These are phyloP conservation scores for Anableps anableps DNA, from an alignment of 2,797 vertebrate species.

Conservation along the genomic window DNA sequence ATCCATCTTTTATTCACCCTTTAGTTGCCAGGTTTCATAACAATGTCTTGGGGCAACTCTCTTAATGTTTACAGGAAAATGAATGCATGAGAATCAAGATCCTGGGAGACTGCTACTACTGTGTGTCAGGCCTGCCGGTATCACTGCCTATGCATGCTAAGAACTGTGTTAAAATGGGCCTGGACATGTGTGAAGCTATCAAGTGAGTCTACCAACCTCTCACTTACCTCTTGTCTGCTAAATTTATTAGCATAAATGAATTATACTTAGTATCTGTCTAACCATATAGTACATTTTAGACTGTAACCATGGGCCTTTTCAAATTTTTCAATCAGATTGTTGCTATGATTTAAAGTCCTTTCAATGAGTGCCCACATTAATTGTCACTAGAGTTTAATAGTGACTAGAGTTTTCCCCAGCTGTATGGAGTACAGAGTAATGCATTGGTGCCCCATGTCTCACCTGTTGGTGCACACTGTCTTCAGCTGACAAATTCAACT, in stretches of 20 bases:
- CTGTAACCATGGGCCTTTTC: neutral
- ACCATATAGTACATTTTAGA: neutral
- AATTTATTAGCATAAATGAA: neutral
- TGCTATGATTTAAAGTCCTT: neutral
- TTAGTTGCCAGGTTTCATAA: slow-evolving; percentile 4
- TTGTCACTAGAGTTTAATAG: too few species aligned
- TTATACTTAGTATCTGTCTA: neutral
- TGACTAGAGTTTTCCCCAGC: neutral
- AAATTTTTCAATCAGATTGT: neutral
- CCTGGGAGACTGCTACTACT: slow-evolving; percentile 98
- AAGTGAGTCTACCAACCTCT: slow-evolving; percentile 87
- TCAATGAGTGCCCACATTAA: neutral
- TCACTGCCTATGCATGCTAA: slow-evolving; percentile 95
- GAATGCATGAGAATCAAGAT: slow-evolving; percentile 99
- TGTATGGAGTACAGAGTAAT: neutral
- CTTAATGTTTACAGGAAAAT: slow-evolving; percentile 86
- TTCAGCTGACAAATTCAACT: neutral
- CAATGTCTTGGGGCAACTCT: neutral
- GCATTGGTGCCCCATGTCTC: neutral
- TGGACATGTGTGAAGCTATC: slow-evolving; percentile 99
- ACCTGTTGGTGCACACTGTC: neutral
- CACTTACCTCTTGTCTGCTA: neutral
- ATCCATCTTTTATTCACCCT: neutral
- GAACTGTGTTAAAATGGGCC: slow-evolving; percentile 99
- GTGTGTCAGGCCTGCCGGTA: slow-evolving; percentile 95